These are phyloP conservation scores for Oenanthe oenanthe DNA, from an alignment of 2,113 vertebrate genomes.

Conservation along the genomic window DNA sequence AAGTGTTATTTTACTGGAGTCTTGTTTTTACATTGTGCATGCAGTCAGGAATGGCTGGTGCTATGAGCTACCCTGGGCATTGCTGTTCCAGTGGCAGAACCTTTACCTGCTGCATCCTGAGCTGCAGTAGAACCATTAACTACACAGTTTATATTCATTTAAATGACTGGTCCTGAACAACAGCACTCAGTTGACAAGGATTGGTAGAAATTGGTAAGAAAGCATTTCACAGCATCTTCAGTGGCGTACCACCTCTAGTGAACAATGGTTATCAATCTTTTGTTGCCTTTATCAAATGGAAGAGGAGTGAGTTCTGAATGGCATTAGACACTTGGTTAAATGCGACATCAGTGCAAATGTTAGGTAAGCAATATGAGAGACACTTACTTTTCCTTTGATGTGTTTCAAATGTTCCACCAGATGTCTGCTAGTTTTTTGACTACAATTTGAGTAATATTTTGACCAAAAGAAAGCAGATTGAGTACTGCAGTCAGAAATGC, in stretches of 20 bases:
- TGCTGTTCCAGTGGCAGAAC: neutral
- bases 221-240: neutral
- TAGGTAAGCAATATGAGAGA: neutral
- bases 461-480: neutral
- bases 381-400: neutral
- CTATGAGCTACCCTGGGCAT: neutral
- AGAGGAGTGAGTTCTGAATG: neutral
- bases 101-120: neutral
- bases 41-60: neutral
- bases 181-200: neutral
- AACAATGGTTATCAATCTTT: neutral
- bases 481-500: neutral
- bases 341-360: neutral
- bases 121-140: neutral
- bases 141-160: neutral
- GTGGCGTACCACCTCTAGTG: neutral
- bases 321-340: neutral
- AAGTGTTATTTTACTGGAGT: neutral
- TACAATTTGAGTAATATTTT: neutral
- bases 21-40: neutral
- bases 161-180: neutral
- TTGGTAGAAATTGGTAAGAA: neutral
- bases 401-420: neutral
- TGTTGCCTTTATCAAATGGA: neutral
- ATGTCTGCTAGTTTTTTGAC: neutral